Evolutionary conservation across 2,888 invertebrate species (phyloP), one percentile per base, ranked within the genome.

Genomic region (Ypsolopha scabrella): DNA sequence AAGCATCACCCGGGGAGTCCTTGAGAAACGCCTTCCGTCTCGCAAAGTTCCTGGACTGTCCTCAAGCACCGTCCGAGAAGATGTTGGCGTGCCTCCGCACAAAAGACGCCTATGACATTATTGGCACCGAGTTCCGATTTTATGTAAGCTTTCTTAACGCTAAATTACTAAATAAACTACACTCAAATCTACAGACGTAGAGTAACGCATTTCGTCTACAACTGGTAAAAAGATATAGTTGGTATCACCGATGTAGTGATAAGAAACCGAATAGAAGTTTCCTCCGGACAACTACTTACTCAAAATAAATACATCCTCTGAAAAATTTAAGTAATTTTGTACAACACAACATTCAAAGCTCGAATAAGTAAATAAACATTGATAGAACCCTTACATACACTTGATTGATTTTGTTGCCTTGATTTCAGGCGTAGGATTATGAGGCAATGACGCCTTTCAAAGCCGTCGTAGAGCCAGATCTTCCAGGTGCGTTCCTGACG

Each of bases 401-500:
- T n/a, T n/a, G n/a, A n/a, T n/a, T n/a, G n/a, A n/a, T n/a, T n/a
- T n/a, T 24, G 24, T 24, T 24, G 24, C 24, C 24, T 24, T 53
- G 45, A 58, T 67, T 64, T 34, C 56, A 93, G 92, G 82, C 88
- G 52, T 94, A 92, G 91, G 93, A 93, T 64, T 90, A 90, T 58
- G 92, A 94, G 72, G 92, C 94, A 0, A 92, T 93, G 91, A 92
- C 94, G 55, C 91, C 93, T 0, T 94, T 94, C 66, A 92, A 91
- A 60, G 94, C 94, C 0, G 92, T 92, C 0, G 85, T 92, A 0
- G 95, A 95, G 65, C 91, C 91, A 0, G 78, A 89, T 44, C 87
- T 90, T 8, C 86, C 89, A 0, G 91, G 89, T 1, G 92, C 93
- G 1, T 94, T 95, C 65, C 64, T 95, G 6, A 89, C 88, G 0